Base-by-base conservation (phyloP, 2,113 vertebrate genomes). In the Triplophysa rosa region DNA sequence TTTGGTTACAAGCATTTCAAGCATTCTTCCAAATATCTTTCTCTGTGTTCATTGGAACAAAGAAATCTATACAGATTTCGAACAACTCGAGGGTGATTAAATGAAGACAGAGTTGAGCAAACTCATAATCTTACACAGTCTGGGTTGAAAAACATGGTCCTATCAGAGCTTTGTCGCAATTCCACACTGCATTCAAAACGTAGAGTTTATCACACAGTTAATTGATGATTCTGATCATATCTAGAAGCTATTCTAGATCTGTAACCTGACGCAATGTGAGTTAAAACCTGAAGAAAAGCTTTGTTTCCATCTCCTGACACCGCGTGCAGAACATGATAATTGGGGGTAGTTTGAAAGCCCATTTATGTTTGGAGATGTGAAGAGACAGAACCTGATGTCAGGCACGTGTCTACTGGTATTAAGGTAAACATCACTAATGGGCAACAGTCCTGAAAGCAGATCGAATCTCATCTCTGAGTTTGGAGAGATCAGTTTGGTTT, bases 301-400 rank as follows among this genome's bases (percentile, higher is more conserved):
- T 47, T 61, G 70, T 23, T 56, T 19, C 16, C 4, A 62, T 67
- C 59, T 42, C 73, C 16, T 70, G 70, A 40, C 79, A 68, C 61
- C 29, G 29, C 52, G 52, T 61, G 73, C 8, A 24, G 66, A 54
- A 72, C 67, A 80, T 56, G 78, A 80, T 84, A 84, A 84, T 80
- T 80, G 78, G 52, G 33, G 21, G 17, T 29, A 37, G 40, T 73
- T 63, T 84, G 72, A 84, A 72, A 69, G 54, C 49, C 67, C 52
- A 66, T 80, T 80, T 83, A 71, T 59, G 72, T 52, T 54, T 71
- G 73, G 42, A 80, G 59, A 77, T 66, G 78, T 72, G 73, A 59
- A 84, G 29, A 13, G 78, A 80, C 77, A 77, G 23, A 65, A 77
- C 52, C 24, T 45, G 26, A 49, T 42, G 54, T 69, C 67, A 52